phyloP scores from a whole-genome alignment of 2,888 invertebrate genomes.

The Aquatica leii region DNA sequence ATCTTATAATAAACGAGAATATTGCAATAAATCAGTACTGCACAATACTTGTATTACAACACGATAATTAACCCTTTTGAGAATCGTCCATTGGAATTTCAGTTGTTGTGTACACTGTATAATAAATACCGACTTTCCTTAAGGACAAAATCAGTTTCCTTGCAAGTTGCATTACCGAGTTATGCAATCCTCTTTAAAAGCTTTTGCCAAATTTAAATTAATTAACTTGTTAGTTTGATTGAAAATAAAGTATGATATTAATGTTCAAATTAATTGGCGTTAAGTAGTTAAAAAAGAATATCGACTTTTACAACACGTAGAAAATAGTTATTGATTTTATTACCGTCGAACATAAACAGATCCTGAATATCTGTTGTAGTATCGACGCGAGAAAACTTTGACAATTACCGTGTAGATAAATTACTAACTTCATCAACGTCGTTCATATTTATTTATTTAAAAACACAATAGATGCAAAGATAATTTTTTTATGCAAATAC shows the following conservation, averaged over 20 bases:
- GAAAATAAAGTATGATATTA: neutral
- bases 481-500: no score
- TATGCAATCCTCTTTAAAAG: neutral
- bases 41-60: slow-evolving; percentile 20
- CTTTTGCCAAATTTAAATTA: slow-evolving; percentile 4
- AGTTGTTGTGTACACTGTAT: slow-evolving; percentile 12
- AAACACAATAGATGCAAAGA: no score
- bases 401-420: no score
- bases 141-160: slow-evolving; percentile 1
- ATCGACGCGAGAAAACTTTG: neutral
- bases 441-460: no score
- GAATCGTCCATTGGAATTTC: slow-evolving; percentile 1
- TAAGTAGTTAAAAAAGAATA: neutral
- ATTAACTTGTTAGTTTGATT: slow-evolving; percentile 7
- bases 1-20: slow-evolving; percentile 15
- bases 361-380: neutral
- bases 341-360: neutral
- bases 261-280: slow-evolving; percentile 11
- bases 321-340: slow-evolving; percentile 6
- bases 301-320: slow-evolving; percentile 6
- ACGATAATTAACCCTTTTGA: slow-evolving; percentile 22
- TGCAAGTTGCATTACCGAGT: slow-evolving; percentile 1
- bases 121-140: slow-evolving; percentile 10
- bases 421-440: no score
- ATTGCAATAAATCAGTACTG: slow-evolving; percentile 15